Conservation (phyloP, 30 jellyfish, hydroid and myxozoan genomes). For the Chrysaora quinquecirrha region DNA sequence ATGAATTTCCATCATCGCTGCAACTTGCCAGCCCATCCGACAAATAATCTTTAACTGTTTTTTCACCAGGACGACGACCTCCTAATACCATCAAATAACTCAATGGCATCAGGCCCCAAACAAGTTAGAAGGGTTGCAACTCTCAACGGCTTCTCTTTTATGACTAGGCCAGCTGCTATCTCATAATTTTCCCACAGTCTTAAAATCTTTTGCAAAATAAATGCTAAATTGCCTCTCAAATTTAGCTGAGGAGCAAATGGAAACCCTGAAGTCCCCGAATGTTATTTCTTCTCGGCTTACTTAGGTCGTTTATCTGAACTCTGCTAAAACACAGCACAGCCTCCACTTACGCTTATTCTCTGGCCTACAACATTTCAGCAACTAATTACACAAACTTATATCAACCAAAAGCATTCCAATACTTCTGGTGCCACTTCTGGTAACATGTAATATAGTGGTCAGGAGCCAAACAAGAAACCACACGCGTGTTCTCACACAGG, state of each 20-base stretch:
- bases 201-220: neutral
- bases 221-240: constrained; percentile 29
- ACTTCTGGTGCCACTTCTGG: neutral
- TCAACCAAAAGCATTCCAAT: too few species aligned
- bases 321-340: constrained; percentile 9
- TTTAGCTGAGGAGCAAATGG: constrained; percentile 36
- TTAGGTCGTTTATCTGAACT: too few species aligned
- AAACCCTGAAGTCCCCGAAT: constrained; percentile 4
- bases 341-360: constrained; percentile 6
- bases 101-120: neutral
- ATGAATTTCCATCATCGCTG: too few species aligned
- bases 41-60: too few species aligned
- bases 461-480: too few species aligned
- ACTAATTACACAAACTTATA: neutral
- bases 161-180: neutral
- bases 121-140: neutral
- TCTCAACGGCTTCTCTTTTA: neutral
- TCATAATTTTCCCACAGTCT: neutral
- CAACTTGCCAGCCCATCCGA: too few species aligned
- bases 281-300: constrained; percentile 4
- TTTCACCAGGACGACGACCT: too few species aligned
- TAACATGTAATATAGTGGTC: too few species aligned
- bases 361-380: constrained; percentile 5
- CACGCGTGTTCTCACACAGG: too few species aligned
- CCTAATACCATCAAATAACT: neutral